phyloP scores from a whole-genome alignment of 1,140 invertebrate genomes.

The Trichoplusia ni region DNA sequence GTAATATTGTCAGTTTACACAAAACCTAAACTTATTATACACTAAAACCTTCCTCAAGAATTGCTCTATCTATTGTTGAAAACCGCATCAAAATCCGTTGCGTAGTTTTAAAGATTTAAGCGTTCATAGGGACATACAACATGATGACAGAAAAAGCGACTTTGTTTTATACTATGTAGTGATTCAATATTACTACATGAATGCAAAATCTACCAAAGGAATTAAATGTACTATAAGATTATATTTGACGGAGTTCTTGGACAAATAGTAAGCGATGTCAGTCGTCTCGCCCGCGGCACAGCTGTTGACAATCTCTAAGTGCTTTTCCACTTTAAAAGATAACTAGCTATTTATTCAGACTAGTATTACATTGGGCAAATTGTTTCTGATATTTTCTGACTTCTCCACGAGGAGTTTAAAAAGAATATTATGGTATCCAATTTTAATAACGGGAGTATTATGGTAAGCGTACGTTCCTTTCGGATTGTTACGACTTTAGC shows the following conservation, averaged over 20 bases:
- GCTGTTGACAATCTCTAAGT: conserved; percentile 5
- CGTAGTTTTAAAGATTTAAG: no score
- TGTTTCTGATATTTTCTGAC: background rate
- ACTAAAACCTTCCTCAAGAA: no score
- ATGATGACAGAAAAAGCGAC: no score
- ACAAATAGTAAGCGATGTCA: background rate
- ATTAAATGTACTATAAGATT: background rate
- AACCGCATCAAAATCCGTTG: no score
- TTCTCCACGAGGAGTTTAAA: background rate
- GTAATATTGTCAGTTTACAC: no score
- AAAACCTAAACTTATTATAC: no score
- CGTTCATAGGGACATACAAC: no score
- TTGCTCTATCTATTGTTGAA: no score
- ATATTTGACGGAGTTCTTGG: background rate
- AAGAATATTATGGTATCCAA: background rate
- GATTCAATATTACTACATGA: no score
- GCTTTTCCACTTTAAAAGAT: conserved; percentile 18
- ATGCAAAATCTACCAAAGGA: no score
- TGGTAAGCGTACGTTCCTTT: conserved; percentile 1
- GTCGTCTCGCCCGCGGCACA: background rate
- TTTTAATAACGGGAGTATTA: background rate
- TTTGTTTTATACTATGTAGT: no score
- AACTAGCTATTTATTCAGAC: conserved; percentile 9
- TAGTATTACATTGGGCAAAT: conserved; percentile 3
- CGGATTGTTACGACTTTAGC: background rate